A percentile compares a stretch with the other conserved stretches of the same genome.
These are phyloP conservation scores for Portunus trituberculatus DNA, from an alignment of 1,140 invertebrate species.

Conservation along the genomic window DNA sequence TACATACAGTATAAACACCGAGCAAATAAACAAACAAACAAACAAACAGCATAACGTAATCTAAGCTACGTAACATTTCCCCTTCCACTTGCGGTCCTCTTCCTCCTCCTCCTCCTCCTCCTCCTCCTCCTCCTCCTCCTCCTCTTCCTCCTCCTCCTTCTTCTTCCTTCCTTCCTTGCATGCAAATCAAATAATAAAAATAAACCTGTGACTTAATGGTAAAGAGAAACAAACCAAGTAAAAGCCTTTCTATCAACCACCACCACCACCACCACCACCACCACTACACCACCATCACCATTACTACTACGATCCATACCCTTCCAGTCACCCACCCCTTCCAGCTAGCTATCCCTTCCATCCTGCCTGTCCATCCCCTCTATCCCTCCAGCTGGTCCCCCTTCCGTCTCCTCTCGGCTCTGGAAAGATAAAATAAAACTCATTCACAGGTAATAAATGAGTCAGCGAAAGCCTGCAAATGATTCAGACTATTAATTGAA, in stretches of 20 bases:
- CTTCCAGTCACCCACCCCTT: not conserved
- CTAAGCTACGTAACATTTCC: too few species aligned
- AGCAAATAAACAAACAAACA: too few species aligned
- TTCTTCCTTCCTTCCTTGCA: not conserved
- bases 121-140: too few species aligned
- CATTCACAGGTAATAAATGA: slow-evolving; percentile 5
- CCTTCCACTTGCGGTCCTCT: not conserved
- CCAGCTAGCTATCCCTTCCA: too few species aligned
- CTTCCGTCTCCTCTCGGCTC: not conserved
- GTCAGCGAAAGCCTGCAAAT: not conserved
- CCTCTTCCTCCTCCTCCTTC: not conserved
- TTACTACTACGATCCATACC: too few species aligned
- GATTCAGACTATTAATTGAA: slow-evolving; percentile 24
- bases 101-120: not conserved
- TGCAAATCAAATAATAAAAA: not conserved
- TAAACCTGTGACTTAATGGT: not conserved
- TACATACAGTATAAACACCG: too few species aligned
- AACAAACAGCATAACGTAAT: too few species aligned
- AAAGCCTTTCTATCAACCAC: not conserved
- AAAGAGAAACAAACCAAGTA: not conserved
- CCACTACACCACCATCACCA: too few species aligned
- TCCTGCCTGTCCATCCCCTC: not conserved
- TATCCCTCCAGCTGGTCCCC: too few species aligned
- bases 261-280: not conserved
- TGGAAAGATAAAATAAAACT: slow-evolving; percentile 24